These are phyloP conservation scores for Xestia c-nigrum DNA, from an alignment of 2,888 invertebrate species.

Conservation along the genomic window DNA sequence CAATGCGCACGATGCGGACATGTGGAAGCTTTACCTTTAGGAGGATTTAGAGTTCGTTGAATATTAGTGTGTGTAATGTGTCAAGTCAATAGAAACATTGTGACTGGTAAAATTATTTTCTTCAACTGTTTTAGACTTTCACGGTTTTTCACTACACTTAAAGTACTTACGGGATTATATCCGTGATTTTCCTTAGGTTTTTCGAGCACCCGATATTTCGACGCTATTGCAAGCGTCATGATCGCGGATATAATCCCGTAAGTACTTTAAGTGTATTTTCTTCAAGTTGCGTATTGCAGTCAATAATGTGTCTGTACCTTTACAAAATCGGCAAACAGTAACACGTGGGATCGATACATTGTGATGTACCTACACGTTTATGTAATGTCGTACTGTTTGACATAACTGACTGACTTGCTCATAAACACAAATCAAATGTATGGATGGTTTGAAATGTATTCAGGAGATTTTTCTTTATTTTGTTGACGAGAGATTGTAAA, in stretches of 20 bases:
- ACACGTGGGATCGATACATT: slow-evolving; percentile 60
- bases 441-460: neutral
- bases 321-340: slow-evolving; percentile 24
- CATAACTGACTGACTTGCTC: slow-evolving; percentile 43
- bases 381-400: slow-evolving; percentile 29
- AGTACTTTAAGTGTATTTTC: no score
- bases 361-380: slow-evolving; percentile 39
- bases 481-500: neutral
- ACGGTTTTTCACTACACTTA: no score
- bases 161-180: no score
- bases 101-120: no score
- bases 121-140: no score
- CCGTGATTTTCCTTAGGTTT: no score
- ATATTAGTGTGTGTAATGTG: neutral
- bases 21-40: no score
- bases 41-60: neutral
- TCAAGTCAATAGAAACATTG: neutral
- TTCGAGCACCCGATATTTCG: no score
- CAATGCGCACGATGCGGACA: no score
- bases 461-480: neutral
- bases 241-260: no score
- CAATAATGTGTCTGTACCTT: slow-evolving; percentile 37
- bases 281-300: neutral
- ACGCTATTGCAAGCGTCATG: no score
- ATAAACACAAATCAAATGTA: slow-evolving; percentile 38